Base-by-base conservation (phyloP, 2,888 invertebrate species). In the Furcula furcula region DNA sequence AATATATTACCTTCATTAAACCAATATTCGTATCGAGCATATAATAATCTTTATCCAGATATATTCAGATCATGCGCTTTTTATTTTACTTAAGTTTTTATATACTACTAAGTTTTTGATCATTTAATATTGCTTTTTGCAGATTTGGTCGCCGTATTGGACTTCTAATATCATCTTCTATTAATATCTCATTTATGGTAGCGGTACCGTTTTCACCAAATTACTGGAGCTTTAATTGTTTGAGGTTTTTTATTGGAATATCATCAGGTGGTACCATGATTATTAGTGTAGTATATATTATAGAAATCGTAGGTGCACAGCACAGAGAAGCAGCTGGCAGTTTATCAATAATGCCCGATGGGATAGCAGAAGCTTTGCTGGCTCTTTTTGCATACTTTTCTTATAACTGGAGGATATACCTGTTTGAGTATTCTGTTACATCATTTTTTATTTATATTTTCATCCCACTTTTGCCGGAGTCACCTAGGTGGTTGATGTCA, bases 251-350 rank as follows among this genome's bases (percentile, higher is more conserved):
- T 4, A 90, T 91, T 13, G 94, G 94, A 0, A 70, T 93, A 29
- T 92, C 93, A 4, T 93, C 94, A 1, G 94, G 94, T 26, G 95
- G 95, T 7, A 92, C 92, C 0, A 93, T 95, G 91, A 91, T 94
- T 11, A 64, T 72, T 5, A 61, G 67, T 11, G 35, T 75, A 16
- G 69, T 80, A 5, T 73, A 91, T 4, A 79, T 91, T 1, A 90
- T 92, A 87, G 93, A 93, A 71, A 74, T 91, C n/a, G 83, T 91
- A 29, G 92, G 92, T 3, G 75, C 79, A 0, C 65, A 76, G 18
- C 74, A 81, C 20, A 79, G 90, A 32, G 90, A 89, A 37, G 46
- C 59, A 2, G 72, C 73, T 29, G 76, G 70, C 9, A 65, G 67
- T 10, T 39, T 62, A 9, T 47, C 58, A 7, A 41, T 70, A 4